Evolutionary conservation across 2,113 vertebrate species (phyloP), one percentile per base, ranked within the genome.

Genomic region (Oreochromis aureus): DNA sequence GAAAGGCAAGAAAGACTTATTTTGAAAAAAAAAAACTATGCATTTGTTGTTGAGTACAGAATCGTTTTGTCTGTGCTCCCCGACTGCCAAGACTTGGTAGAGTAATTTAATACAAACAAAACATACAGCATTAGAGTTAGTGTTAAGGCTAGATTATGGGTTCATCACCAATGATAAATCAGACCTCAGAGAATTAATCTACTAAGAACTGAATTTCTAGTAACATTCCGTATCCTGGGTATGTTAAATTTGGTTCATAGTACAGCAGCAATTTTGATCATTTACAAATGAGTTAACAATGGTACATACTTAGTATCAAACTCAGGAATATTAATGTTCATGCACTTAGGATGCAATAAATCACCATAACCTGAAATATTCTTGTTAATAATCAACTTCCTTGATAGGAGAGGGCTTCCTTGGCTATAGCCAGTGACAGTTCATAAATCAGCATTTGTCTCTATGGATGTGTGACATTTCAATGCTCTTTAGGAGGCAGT

Each of bases 401-500:
- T 54, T 71, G 82, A 85, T 71, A 66, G 18, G 61, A 66, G 61
- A 36, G 61, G 61, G 32, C 32, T 12, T 39, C 32, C 12, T n/a
- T 66, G 61, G 32, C 32, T 83, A 16, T 81, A 71, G 86, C 87
- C 84, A 80, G 66, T 66, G 46, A 39, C 51, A 80, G 71, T 54
- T 86, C 88, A 92, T 93, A 89, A 88, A 95, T 95, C 89, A 85
- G 30, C 32, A 69, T 86, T 89, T 90, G 89, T 93, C 86, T 82
- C 69, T 92, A 87, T 90, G 61, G 82, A 89, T 87, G 51, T 87
- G 22, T 95, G 90, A 96, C 90, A 95, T 96, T 94, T 95, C 78
- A 84, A 73, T 94, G 92, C 89, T 93, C 90, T 95, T 95, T 94
- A 83, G 83, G 81, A 95, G 48, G 86, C 69, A 27, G 80, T 73